Evolutionary conservation across 1,140 invertebrate genomes (phyloP), one percentile per base, ranked within the genome.

Genomic region (Probaryconus sp.): DNA sequence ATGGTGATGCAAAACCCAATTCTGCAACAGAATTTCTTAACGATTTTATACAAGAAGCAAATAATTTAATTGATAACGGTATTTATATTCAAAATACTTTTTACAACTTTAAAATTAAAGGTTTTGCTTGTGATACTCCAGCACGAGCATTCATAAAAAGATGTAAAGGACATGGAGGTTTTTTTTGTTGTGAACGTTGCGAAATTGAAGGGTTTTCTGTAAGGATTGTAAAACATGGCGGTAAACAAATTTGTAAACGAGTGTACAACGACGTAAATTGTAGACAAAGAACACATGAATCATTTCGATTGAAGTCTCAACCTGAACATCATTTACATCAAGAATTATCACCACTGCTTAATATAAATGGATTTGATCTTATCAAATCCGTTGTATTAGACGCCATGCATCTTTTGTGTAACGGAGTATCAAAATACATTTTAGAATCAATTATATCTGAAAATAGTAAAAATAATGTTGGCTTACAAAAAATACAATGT

Each of bases 301-400:
- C 61, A 7, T 76, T 78, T 51, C n/a, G 60, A 60, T 10, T 42
- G 1, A 37, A 69, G 37, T 16, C 3, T 9, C 58, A 64, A 50
- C 10, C 37, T 7, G 51, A 68, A 31, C 43, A 68, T 28, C 63
- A 67, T 40, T 38, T 11, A 9, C 14, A 7, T 1, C 4, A 26
- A 13, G 38, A 53, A 55, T 5, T 4, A 18, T 65, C 48, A 26
- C 48, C 38, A 10, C 24, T 67, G 3, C n/a, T 67, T 9, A 6
- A 37, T 20, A 56, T 67, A 5, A 16, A n/a, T 11, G 33, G 24
- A n/a, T 31, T 67, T 26, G 42, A 67, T 43, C 3, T 35, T 1
- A 28, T 67, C 2, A 31, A 48, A 31, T 26, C 13, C 3, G 64
- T 68, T 7, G 10, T 68, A 2, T 38, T 58, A 26, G 51, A 68